Evolutionary conservation across 1,140 invertebrate species (phyloP).

Genomic region (Drosophila paulistorum): DNA sequence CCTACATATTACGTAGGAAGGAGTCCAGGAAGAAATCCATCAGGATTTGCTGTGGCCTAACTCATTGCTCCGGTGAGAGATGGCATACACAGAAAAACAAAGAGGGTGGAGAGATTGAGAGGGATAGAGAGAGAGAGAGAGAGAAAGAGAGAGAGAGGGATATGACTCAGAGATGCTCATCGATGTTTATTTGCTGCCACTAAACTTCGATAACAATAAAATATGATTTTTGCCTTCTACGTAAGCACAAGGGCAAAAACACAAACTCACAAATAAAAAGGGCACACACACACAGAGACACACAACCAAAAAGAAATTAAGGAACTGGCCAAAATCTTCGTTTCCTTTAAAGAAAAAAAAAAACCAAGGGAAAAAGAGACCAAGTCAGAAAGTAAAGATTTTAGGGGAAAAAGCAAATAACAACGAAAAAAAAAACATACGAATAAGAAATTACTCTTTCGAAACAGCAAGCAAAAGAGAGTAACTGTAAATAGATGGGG

Average conservation of each 20-base stretch:
- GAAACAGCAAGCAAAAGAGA: not conserved
- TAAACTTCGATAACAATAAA: conserved; percentile 80
- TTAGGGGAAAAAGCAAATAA: conserved; percentile 27
- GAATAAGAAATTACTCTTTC: not conserved
- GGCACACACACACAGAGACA: conserved; percentile 7
- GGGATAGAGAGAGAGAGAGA: not conserved
- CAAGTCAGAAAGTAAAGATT: conserved; percentile 40
- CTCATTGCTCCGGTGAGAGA: not conserved
- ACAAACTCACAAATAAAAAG: not conserved
- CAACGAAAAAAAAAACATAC: conserved; percentile 37
- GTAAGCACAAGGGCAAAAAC: conserved; percentile 20
- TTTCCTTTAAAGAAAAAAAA: conserved; percentile 3
- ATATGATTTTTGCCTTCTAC: conserved; percentile 70
- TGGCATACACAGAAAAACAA: not conserved
- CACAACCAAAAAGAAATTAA: conserved; percentile 74
- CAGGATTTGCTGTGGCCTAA: conserved; percentile 1
- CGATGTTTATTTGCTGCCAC: conserved; percentile 59
- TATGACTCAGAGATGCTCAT: conserved; percentile 11
- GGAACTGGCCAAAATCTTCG: conserved; percentile 49
- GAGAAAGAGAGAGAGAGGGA: not conserved
- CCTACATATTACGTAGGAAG: not conserved
- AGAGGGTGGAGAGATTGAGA: not conserved
- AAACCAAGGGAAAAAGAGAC: conserved; percentile 27
- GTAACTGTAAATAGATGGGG: not conserved
- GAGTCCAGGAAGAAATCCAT: not conserved